Percentiles rank a stretch among this genome's conserved stretches.
Evolutionary conservation across 2,888 invertebrate genomes (phyloP).

Genomic region (Epistrophe eligans): DNA sequence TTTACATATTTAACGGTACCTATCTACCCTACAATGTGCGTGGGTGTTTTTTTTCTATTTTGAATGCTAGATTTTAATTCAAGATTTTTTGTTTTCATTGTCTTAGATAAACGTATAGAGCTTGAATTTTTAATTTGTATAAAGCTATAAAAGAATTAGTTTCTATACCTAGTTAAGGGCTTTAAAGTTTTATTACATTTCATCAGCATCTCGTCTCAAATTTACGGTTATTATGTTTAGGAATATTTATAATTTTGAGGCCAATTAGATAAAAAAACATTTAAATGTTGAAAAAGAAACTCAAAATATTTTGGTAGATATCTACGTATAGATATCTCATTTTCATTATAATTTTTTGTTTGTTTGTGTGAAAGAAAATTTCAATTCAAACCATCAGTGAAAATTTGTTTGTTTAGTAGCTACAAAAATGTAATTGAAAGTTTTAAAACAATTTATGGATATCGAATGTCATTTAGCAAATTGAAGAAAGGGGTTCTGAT

Average conservation of each 20-base stretch:
- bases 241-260: not conserved
- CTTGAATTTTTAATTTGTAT: constrained; percentile 24
- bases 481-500: too few species aligned
- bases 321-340: too few species aligned
- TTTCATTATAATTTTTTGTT: too few species aligned
- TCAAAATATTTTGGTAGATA: too few species aligned
- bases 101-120: constrained; percentile 9
- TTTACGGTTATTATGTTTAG: not conserved
- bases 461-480: too few species aligned
- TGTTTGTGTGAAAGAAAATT: too few species aligned
- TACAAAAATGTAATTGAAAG: too few species aligned
- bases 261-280: not conserved
- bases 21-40: not conserved
- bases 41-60: not conserved
- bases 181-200: not conserved
- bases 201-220: not conserved
- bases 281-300: too few species aligned
- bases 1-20: not conserved
- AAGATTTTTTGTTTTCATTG: constrained; percentile 2
- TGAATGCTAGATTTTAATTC: constrained; percentile 12
- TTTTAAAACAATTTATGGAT: too few species aligned
- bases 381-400: too few species aligned
- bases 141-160: constrained; percentile 11
- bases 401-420: too few species aligned
- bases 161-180: not conserved